These are phyloP conservation scores for Artibeus lituratus DNA, from an alignment of 2,797 vertebrate species.

Conservation along the genomic window DNA sequence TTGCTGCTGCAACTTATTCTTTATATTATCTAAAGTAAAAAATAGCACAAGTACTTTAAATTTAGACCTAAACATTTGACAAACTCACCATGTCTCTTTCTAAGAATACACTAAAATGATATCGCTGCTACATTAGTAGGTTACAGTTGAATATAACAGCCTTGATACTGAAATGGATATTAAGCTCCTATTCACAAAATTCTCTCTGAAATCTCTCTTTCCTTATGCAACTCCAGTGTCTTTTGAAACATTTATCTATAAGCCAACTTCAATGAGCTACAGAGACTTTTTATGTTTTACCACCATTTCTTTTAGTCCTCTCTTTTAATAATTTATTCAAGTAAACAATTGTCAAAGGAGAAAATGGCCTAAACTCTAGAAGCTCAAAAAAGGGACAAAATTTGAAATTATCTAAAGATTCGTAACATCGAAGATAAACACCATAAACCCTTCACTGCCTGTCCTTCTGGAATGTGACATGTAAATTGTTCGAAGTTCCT, in stretches of 20 bases:
- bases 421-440: background rate
- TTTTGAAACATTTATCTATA: background rate
- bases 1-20: background rate
- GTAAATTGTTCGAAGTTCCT: background rate
- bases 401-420: background rate
- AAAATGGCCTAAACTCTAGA: background rate
- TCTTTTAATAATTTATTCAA: background rate
- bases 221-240: background rate
- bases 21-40: slow-evolving; percentile 7
- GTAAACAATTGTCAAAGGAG: background rate
- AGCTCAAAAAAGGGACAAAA: background rate
- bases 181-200: background rate
- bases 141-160: background rate
- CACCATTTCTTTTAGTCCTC: background rate
- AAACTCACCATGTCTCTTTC: background rate
- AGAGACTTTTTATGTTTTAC: background rate
- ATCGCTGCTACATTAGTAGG: background rate
- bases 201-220: background rate
- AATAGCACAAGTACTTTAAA: background rate
- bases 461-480: background rate
- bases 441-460: background rate
- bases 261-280: background rate
- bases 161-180: background rate
- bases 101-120: background rate
- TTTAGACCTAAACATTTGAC: background rate